phyloP scores from a whole-genome alignment of 2,113 vertebrate genomes.

The Melanocharis versteri region DNA sequence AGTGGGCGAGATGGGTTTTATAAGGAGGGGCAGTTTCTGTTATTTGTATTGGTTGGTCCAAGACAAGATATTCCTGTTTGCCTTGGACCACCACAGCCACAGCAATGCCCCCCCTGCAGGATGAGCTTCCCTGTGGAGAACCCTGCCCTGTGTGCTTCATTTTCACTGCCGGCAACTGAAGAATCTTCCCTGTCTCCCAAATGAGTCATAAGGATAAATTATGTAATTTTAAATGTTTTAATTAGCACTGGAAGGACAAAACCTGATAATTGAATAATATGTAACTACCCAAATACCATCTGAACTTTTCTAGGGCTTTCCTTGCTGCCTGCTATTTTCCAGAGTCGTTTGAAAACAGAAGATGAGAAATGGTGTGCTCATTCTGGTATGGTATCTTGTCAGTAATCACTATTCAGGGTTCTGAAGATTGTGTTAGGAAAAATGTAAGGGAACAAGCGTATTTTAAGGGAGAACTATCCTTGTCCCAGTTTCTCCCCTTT shows the following conservation, averaged over 20 bases:
- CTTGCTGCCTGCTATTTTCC: background rate
- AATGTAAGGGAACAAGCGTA: background rate
- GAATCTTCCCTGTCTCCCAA: background rate
- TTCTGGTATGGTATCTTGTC: background rate
- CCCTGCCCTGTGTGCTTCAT: background rate
- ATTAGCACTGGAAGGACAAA: conserved; percentile 25
- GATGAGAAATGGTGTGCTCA: background rate
- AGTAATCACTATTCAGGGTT: background rate
- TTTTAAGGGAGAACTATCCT: background rate
- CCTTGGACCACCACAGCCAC: background rate
- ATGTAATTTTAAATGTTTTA: conserved; percentile 6
- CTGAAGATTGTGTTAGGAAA: background rate
- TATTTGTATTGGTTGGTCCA: background rate
- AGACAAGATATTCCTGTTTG: background rate
- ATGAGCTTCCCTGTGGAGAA: background rate
- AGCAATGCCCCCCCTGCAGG: background rate
- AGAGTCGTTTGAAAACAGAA: background rate
- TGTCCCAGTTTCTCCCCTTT: background rate
- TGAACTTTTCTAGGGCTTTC: background rate
- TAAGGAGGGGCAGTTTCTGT: background rate
- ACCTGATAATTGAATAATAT: background rate
- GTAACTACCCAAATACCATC: background rate
- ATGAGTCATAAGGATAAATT: conserved; percentile 12
- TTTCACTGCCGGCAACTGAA: background rate
- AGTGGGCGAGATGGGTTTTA: background rate